Base-by-base conservation (phyloP, 2,888 invertebrate species). In the Drosophila pegasa region DNA sequence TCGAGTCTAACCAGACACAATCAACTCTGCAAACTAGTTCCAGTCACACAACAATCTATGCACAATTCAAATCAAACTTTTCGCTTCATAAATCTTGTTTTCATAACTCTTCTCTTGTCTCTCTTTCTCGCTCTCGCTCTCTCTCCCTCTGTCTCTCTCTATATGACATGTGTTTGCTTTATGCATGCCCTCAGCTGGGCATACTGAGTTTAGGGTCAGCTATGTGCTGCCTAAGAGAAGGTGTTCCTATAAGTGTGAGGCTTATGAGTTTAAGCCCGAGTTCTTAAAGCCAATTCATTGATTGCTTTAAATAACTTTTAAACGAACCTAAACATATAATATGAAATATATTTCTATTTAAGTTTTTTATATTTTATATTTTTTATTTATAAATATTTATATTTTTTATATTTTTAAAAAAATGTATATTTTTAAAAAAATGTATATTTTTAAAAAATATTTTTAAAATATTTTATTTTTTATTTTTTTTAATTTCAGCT, bases 51-150 rank as follows among this genome's bases (percentile, higher is more conserved):
- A 14, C 16, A 37, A 20, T 27, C 35, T 55, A 50, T 38, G 65
- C 69, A 51, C 67, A 77, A 68, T 71, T 69, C 89, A 48, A 88
- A 87, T 89, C 75, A 81, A 89, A 87, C 71, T 81, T 87, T 65
- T 63, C 47, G 55, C 66, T 69, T 33, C 70, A 80, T 59, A 79
- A 62, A 43, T 59, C 64, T 51, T 87, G 67, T 54, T 73, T 45
- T 60, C 76, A 72, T 62, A 8, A n/a, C 40, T 1, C n/a, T 22
- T 3, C 3, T 14, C 20, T 20, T 20, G 20, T 7, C 7, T 22
- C 3, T 8, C 22, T 8, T 0, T 40, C 6, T 14, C 2, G 5
- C 12, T 8, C 8, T 22, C 22, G 0, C 8, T n/a, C 22, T 8
- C 22, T 22, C 20, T 22, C 20, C 6, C 7, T 0, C 40, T 14